Base-by-base conservation (phyloP, 2,113 vertebrate species). In the Scartelaos histophorus region DNA sequence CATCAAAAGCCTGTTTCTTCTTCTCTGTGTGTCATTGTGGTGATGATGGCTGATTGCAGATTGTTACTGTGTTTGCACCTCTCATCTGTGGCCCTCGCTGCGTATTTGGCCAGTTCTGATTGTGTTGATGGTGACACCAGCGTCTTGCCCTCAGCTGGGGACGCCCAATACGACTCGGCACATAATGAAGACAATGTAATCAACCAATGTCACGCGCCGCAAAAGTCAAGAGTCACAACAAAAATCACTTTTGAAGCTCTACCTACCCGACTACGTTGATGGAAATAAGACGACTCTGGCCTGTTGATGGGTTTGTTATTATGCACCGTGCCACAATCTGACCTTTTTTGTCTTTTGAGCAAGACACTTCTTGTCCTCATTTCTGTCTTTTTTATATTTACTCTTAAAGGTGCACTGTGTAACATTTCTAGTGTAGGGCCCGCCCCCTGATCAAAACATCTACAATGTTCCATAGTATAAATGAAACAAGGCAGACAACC, bases 41-140 rank as follows among this genome's bases (percentile, higher is more conserved):
- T 93, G 92, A 94, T 93, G 91, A 92, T 90, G 66, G 75, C 91
- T 94, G 94, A 94, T 94, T 94, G 92, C 93, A 91, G 92, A 93
- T 93, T 94, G 93, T 94, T 93, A 90, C 91, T 88, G 88, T 92
- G 93, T 94, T 94, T 92, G 90, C 87, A 86, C 90, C 87, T 90
- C 91, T 92, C 90, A 78, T 91, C 90, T 88, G 82, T 82, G 80
- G 85, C 88, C 84, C 93, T 91, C 74, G 92, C 93, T 93, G 91
- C 53, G 89, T 93, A 89, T 94, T 94, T 93, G 93, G 91, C 88
- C 92, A 86, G 84, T 88, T 78, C 90, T 94, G 93, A 94, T 94
- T 94, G 91, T 94, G 92, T 92, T 93, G 92, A 91, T 78, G 89
- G 89, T 89, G 89, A 90, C 89, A 88, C 88, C 69, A 82, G 77